These are phyloP conservation scores for Platycercus adscitus DNA, from an alignment of 2,113 vertebrate genomes.

Conservation along the genomic window DNA sequence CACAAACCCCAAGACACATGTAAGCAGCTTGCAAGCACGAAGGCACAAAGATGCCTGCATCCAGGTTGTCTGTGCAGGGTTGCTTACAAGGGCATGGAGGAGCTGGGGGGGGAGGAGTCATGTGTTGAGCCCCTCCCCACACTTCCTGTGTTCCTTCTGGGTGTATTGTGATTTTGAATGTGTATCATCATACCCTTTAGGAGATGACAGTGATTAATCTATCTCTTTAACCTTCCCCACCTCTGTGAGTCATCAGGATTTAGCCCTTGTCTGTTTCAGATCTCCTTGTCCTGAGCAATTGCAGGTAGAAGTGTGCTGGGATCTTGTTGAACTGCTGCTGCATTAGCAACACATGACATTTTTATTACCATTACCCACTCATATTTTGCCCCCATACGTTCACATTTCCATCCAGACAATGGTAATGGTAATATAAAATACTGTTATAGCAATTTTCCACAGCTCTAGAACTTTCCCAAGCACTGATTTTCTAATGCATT, in stretches of 20 bases:
- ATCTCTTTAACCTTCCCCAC: background rate
- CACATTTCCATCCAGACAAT: background rate
- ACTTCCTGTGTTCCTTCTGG: background rate
- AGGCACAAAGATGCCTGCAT: background rate
- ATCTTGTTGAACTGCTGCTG: background rate
- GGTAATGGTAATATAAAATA: background rate
- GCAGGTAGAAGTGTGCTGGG: background rate
- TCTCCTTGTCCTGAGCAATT: background rate
- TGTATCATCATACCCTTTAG: background rate
- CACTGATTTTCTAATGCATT: background rate
- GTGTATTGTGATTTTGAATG: background rate
- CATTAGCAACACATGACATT: background rate
- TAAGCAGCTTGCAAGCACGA: accelerated
- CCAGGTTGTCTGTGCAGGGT: background rate
- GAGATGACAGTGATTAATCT: background rate
- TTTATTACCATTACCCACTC: background rate
- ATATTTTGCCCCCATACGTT: accelerated
- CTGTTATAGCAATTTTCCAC: background rate
- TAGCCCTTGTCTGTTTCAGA: background rate
- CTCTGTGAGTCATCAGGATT: background rate
- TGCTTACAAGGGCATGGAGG: accelerated
- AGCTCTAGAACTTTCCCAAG: background rate
- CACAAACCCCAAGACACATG: accelerated
- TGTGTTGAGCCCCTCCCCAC: background rate
- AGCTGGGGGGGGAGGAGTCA: background rate